phyloP scores from a whole-genome alignment of 2,888 invertebrate species.

The Hofmannophila pseudospretella region DNA sequence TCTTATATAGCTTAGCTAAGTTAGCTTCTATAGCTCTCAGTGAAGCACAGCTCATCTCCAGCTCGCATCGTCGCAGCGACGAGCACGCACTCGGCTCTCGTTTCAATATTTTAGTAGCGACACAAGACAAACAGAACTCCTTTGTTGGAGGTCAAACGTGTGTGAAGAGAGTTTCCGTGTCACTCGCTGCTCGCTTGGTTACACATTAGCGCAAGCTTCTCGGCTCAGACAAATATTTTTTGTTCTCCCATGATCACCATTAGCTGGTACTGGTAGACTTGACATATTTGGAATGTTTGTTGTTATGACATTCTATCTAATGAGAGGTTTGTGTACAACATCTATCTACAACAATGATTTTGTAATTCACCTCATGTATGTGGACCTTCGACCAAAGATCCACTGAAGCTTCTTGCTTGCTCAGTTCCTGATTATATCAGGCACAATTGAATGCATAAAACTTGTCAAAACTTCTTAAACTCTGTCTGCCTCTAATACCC shows the following conservation, averaged over 20 bases:
- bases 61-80: conserved; percentile 46
- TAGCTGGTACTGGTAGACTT: conserved; percentile 44
- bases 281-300: conserved; percentile 50
- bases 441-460: too few species aligned
- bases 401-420: too few species aligned
- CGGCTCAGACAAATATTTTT: conserved; percentile 63
- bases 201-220: conserved; percentile 63
- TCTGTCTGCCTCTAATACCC: too few species aligned
- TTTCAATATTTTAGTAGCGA: conserved; percentile 76
- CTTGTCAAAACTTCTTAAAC: too few species aligned
- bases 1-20: too few species aligned
- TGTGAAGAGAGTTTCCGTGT: conserved; percentile 76
- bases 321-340: conserved; percentile 20
- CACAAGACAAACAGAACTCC: conserved; percentile 67
- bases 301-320: conserved; percentile 37
- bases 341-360: too few species aligned
- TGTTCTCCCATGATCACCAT: conserved; percentile 69
- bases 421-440: too few species aligned
- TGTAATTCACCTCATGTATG: too few species aligned
- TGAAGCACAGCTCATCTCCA: conserved; percentile 27
- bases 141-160: conserved; percentile 74
- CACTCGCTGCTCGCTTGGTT: conserved; percentile 60
- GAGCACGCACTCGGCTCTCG: conserved; percentile 60
- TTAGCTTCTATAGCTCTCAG: conserved; percentile 22
- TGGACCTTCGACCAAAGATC: too few species aligned